Base-by-base conservation (phyloP, 2,113 vertebrate species). In the Protobothrops mucrosquamatus region DNA sequence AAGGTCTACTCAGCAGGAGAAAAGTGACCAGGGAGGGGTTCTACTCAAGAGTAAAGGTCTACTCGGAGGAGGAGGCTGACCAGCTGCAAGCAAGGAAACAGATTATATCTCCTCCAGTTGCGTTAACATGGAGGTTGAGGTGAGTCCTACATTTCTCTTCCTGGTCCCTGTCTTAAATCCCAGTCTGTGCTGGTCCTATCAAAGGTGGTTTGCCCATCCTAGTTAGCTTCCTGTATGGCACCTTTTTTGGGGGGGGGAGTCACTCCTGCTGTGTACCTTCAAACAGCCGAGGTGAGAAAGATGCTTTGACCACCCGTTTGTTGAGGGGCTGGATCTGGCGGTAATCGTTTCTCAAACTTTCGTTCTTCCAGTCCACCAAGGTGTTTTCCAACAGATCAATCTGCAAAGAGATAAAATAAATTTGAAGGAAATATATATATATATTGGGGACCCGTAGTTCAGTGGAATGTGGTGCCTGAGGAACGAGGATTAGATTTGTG, bases 381-480 rank as follows among this genome's bases (percentile, higher is more conserved):
- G 98, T 97, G 43, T 94, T 98, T 96, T 99, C 98, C 81, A 99
- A 95, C 81, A 98, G 98, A 86, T 91, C 96, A 88, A 99, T 97
- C 99, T 98, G 93, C 90, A 94, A 92, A 55, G 12, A 29, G 95
- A 0, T 0, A 0, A 48, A 46, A 1, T 26, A 48, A 46, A 1
- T 26, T 85, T 91, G 39, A 1, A 24, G 12, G 10, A 26, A n/a
- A n/a, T 22, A 48, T 90, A 52, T 48, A 87, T 87, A 26, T 26
- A 7, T 61, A 61, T 43, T 43, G 43, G 43, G 43, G 43, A 43
- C 43, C 43, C 43, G 43, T 43, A 43, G 43, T 43, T 43, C 43
- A 43, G 43, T 43, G 43, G 43, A 43, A 43, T 43, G 43, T 46
- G 43, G 43, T 46, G 43, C 43, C 43, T 46, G 43, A 46, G 43